Evolutionary conservation across 2,888 invertebrate genomes (phyloP).

Genomic region (Parnassius apollo): DNA sequence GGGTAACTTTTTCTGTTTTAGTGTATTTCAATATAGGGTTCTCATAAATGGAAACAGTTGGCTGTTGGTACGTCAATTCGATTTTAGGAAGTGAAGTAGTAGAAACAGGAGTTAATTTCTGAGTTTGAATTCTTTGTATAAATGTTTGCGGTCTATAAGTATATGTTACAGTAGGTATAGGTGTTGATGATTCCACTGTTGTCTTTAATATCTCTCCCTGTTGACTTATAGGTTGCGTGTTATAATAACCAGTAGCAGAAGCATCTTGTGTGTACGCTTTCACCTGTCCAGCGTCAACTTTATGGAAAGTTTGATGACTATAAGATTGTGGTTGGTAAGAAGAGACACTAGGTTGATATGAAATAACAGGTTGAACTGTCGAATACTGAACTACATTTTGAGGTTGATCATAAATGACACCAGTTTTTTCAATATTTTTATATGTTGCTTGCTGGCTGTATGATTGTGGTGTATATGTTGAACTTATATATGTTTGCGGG

Average conservation of each 20-base stretch:
- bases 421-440: slow-evolving; percentile 25
- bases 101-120: slow-evolving; percentile 49
- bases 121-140: slow-evolving; percentile 50
- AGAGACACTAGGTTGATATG: slow-evolving; percentile 48
- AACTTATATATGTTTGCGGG: slow-evolving; percentile 31
- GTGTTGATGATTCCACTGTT: slow-evolving; percentile 49
- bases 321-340: slow-evolving; percentile 58
- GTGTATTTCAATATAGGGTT: slow-evolving; percentile 65
- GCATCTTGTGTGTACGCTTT: slow-evolving; percentile 54
- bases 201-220: slow-evolving; percentile 52
- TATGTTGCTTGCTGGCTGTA: slow-evolving; percentile 58
- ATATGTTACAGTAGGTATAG: slow-evolving; percentile 48
- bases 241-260: slow-evolving; percentile 40
- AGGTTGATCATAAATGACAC: slow-evolving; percentile 34
- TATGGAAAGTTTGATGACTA: slow-evolving; percentile 59
- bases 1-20: slow-evolving; percentile 56
- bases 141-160: slow-evolving; percentile 41
- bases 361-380: slow-evolving; percentile 49
- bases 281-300: slow-evolving; percentile 50
- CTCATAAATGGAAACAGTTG: slow-evolving; percentile 61
- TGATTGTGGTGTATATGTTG: slow-evolving; percentile 57
- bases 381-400: slow-evolving; percentile 35
- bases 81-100: slow-evolving; percentile 55
- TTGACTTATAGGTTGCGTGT: slow-evolving; percentile 40
- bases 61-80: slow-evolving; percentile 57